Evolutionary conservation across 2,797 vertebrate species (phyloP).

Genomic region (Poecilia gillii): DNA sequence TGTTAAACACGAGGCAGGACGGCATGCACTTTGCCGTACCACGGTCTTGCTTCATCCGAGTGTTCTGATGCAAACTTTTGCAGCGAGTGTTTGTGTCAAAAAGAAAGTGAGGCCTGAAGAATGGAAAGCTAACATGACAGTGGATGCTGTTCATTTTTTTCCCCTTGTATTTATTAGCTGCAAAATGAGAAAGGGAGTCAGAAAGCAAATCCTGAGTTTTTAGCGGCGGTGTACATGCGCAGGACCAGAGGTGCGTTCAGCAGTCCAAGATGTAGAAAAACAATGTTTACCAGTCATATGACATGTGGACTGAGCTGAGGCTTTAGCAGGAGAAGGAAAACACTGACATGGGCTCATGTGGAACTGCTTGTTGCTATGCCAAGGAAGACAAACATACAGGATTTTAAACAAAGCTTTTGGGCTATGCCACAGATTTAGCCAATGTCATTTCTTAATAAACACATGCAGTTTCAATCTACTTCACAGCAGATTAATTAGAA

Average conservation of each 20-base stretch:
- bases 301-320: slow-evolving; percentile 37
- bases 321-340: slow-evolving; percentile 37
- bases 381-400: slow-evolving; percentile 7
- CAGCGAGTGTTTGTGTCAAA: slow-evolving; percentile 3
- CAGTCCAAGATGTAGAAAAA: slow-evolving; percentile 40
- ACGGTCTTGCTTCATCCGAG: slow-evolving; percentile 44
- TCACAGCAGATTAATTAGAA: not conserved
- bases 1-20: slow-evolving; percentile 31
- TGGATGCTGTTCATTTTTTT: not conserved
- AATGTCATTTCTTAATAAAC: not conserved
- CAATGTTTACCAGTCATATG: slow-evolving; percentile 50
- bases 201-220: not conserved
- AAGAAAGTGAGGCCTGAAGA: slow-evolving; percentile 1
- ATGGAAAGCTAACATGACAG: not conserved
- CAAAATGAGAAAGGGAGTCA: not conserved
- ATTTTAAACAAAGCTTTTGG: not conserved
- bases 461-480: not conserved
- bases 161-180: not conserved
- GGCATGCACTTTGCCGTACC: slow-evolving; percentile 32
- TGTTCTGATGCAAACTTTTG: slow-evolving; percentile 51
- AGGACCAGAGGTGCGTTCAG: slow-evolving; percentile 20
- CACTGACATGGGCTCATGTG: slow-evolving; percentile 37
- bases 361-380: slow-evolving; percentile 23
- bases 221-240: slow-evolving; percentile 15
- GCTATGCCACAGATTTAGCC: not conserved